Percentiles rank a stretch among this genome's conserved stretches.
Conservation (phyloP, 2,888 invertebrate species). For the Pyrrhosoma nymphula region DNA sequence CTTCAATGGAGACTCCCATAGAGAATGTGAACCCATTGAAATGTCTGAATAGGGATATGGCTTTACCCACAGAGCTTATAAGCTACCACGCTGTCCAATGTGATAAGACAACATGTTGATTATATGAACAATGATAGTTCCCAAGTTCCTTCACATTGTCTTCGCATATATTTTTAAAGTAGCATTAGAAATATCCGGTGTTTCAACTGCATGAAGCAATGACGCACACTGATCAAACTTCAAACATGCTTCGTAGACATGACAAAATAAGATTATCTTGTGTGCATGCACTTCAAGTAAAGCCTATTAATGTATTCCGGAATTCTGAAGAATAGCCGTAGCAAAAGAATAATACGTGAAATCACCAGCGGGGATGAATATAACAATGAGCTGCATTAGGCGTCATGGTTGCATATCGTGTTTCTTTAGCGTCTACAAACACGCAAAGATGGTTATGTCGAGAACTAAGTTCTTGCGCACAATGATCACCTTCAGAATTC, state of each 20-base stretch:
- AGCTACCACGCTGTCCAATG: too few species aligned
- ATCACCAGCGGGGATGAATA: not conserved
- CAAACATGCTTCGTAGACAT: not conserved
- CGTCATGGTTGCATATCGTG: not conserved
- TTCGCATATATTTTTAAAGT: too few species aligned
- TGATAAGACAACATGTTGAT: too few species aligned
- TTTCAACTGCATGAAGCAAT: not conserved
- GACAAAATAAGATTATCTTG: not conserved
- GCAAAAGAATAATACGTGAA: not conserved
- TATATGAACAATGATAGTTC: too few species aligned
- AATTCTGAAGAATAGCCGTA: not conserved
- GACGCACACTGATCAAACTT: not conserved
- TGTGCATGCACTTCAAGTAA: not conserved
- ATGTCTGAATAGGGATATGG: too few species aligned
- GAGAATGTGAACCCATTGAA: too few species aligned
- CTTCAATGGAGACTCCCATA: too few species aligned
- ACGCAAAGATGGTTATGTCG: not conserved
- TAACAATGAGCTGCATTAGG: not conserved
- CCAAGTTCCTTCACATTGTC: too few species aligned
- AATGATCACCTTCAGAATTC: not conserved
- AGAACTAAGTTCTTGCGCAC: not conserved
- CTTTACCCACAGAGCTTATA: too few species aligned
- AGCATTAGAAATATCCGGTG: too few species aligned
- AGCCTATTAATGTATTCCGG: not conserved
- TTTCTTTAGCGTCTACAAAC: not conserved